These are phyloP conservation scores for Synanthedon andrenaeformis DNA, from an alignment of 2,888 invertebrate genomes.

Conservation along the genomic window DNA sequence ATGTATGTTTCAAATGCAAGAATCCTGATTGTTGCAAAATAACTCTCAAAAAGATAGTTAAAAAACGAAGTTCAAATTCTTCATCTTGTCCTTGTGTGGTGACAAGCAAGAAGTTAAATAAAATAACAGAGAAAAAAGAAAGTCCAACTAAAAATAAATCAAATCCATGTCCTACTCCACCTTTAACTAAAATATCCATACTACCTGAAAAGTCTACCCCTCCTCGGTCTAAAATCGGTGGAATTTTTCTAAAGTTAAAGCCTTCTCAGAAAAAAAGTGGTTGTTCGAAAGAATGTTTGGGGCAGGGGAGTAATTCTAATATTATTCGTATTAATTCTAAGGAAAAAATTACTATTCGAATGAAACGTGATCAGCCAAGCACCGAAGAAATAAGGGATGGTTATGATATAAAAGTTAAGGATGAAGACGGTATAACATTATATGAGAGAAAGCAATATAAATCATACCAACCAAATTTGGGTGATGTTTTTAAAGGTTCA, in stretches of 20 bases:
- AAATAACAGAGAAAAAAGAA: too few relatives aligned
- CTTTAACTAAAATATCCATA: too few relatives aligned
- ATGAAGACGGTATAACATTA: slow-evolving; percentile 37
- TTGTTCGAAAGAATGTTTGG: slow-evolving; percentile 16
- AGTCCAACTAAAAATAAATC: too few relatives aligned
- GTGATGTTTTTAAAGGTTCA: slow-evolving; percentile 28
- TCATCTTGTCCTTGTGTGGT: too few relatives aligned
- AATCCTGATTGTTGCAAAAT: too few relatives aligned
- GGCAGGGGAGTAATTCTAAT: slow-evolving; percentile 7
- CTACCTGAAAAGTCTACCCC: too few relatives aligned
- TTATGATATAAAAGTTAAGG: slow-evolving; percentile 33
- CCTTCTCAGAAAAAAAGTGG: slow-evolving; percentile 17
- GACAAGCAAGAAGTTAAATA: too few relatives aligned
- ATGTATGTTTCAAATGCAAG: too few relatives aligned
- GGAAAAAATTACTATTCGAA: slow-evolving; percentile 28
- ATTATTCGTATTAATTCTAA: slow-evolving; percentile 21
- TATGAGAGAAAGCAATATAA: slow-evolving; percentile 39
- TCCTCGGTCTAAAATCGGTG: slow-evolving; percentile 7
- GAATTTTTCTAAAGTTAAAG: slow-evolving; percentile 25
- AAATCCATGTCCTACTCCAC: too few relatives aligned
- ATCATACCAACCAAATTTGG: slow-evolving; percentile 6
- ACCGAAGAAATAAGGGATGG: slow-evolving; percentile 33
- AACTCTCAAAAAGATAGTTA: too few relatives aligned
- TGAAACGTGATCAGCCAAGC: slow-evolving; percentile 27
- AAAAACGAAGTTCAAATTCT: too few relatives aligned